Conservation (phyloP, 2,797 vertebrate species). For the Melanotaenia pygmaea region DNA sequence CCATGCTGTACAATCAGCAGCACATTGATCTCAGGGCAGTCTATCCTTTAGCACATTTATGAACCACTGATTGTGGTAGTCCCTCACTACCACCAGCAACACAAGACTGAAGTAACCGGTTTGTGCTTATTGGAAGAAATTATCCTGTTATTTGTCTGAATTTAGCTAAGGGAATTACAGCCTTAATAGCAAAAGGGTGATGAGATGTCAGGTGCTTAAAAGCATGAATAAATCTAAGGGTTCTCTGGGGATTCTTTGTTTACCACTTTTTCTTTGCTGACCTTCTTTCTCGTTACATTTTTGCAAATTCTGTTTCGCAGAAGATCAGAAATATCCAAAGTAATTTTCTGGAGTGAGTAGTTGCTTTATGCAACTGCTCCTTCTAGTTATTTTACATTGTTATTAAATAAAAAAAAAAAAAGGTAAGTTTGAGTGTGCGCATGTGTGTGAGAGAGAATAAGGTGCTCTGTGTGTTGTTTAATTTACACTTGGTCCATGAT, state of each 20-base stretch:
- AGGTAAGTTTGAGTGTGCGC: background rate
- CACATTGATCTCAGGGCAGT: constrained; percentile 69
- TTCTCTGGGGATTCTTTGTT: constrained; percentile 61
- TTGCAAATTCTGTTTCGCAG: constrained; percentile 52
- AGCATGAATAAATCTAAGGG: constrained; percentile 68
- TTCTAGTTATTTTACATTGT: constrained; percentile 33
- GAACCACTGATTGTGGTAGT: constrained; percentile 54
- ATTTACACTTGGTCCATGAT: constrained; percentile 56
- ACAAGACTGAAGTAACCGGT: constrained; percentile 41
- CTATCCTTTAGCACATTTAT: constrained; percentile 69
- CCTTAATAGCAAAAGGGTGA: constrained; percentile 70
- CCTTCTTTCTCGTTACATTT: constrained; percentile 27
- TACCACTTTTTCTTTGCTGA: constrained; percentile 13
- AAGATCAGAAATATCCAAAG: constrained; percentile 36
- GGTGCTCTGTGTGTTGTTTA: constrained; percentile 39
- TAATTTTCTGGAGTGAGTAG: constrained; percentile 40
- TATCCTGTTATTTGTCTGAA: constrained; percentile 57
- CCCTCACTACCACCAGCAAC: constrained; percentile 33
- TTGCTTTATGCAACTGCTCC: constrained; percentile 42
- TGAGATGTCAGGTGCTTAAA: constrained; percentile 72
- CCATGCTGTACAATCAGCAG: constrained; percentile 70
- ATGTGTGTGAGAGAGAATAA: constrained; percentile 7
- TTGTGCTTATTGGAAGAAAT: constrained; percentile 63
- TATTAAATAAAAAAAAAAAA: constrained; percentile 6
- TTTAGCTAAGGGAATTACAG: constrained; percentile 63